phyloP scores from a whole-genome alignment of 2,113 vertebrate genomes.

The Cettia cetti region DNA sequence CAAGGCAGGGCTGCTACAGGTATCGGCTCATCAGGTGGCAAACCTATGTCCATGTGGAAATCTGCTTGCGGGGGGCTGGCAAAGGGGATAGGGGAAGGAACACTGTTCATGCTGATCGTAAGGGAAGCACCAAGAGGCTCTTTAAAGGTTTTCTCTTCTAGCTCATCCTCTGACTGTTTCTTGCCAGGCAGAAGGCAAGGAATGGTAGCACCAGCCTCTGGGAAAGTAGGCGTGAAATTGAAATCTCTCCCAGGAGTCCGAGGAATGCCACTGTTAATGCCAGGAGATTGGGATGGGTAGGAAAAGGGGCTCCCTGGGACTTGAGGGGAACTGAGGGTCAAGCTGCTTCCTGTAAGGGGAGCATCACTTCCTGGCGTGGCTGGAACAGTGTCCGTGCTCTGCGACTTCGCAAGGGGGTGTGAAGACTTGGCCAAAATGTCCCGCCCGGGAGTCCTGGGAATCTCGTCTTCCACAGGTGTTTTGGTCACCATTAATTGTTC shows the following conservation, averaged over 20 bases:
- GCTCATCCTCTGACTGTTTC: slow-evolving; percentile 84
- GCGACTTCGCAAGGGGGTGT: slow-evolving; percentile 81
- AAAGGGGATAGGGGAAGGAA: slow-evolving; percentile 67
- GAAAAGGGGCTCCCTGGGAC: slow-evolving; percentile 93
- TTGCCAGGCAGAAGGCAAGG: slow-evolving; percentile 74
- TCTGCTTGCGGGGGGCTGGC: slow-evolving; percentile 60
- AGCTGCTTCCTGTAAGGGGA: slow-evolving; percentile 84
- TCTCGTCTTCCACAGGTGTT: slow-evolving; percentile 83
- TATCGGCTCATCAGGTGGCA: slow-evolving; percentile 53
- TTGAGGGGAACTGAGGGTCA: slow-evolving; percentile 88
- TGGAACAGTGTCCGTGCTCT: slow-evolving; percentile 89
- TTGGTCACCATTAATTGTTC: slow-evolving; percentile 67
- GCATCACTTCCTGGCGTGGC: slow-evolving; percentile 87
- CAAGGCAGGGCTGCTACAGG: slow-evolving; percentile 48
- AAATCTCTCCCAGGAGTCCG: slow-evolving; percentile 95
- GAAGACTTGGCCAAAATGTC: slow-evolving; percentile 79
- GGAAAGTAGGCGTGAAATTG: slow-evolving; percentile 90
- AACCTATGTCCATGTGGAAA: slow-evolving; percentile 58
- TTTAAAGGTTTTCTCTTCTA: slow-evolving; percentile 82
- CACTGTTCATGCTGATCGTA: slow-evolving; percentile 66
- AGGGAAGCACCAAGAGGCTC: slow-evolving; percentile 76
- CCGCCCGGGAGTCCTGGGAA: slow-evolving; percentile 89
- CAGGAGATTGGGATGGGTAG: slow-evolving; percentile 91
- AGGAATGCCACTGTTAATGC: slow-evolving; percentile 87
- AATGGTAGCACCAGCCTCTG: slow-evolving; percentile 81